Base-by-base conservation (phyloP, 2,888 invertebrate genomes). In the Thymelicus lineola region DNA sequence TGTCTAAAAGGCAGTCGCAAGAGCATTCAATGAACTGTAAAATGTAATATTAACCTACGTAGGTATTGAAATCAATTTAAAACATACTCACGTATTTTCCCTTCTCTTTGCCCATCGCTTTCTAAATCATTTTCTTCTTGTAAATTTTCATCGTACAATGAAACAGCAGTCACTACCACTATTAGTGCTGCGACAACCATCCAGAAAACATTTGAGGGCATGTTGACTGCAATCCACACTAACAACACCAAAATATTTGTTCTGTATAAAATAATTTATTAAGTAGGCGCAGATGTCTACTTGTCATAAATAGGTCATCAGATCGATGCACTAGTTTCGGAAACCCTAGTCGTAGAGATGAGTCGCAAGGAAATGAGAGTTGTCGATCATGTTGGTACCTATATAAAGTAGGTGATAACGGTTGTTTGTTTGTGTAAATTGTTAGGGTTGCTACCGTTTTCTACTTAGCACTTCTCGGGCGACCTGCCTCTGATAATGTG, bases 371-470 rank as follows among this genome's bases (percentile, higher is more conserved):
- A 87, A 91, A 90, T 91, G 87, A 80, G 82, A 78, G 79, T 71
- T 82, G 80, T 73, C 76, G 75, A 78, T 77, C 82, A 77, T 80
- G 75, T 64, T 59, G 42, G 59, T 82, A 82, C 20, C 53, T 90
- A 85, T 89, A 90, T 92, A 90, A 89, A 82, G 85, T 90, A 74
- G 83, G 82, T 80, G 75, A 79, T 93, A 92, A 92, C 93, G 92
- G 93, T 90, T 67, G 66, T 74, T 42, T 90, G 81, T 92, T 91
- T 91, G 87, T 81, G 79, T 67, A 85, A 88, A 78, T 67, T 78
- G 85, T 91, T 89, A 88, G 79, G 85, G 84, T 74, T 86, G 83
- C 81, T 83, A 91, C 92, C 90, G 93, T 91, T 91, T 81, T 74
- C 76, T 80, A 77, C 76, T 93, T 93, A 92, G 87, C 91, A 75